Evolutionary conservation across 2,888 invertebrate genomes (phyloP), one percentile per base, ranked within the genome.

Genomic region (Cephus nigrinus): DNA sequence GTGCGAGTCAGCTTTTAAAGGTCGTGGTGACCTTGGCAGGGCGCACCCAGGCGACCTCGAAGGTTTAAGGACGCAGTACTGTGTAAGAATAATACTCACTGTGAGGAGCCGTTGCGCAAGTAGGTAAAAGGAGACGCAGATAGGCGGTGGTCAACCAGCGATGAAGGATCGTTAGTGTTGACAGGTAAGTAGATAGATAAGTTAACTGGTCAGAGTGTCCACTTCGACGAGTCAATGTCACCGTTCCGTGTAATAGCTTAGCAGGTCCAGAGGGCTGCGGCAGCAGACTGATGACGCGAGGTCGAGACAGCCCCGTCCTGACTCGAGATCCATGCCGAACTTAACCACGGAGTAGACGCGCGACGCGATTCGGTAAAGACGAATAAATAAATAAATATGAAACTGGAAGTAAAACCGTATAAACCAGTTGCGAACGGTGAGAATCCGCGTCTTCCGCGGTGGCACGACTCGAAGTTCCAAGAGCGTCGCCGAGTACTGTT

Each of bases 21-120:
- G 81, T 76, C 78, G 72, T 76, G 77, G 73, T 80, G 84, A 82
- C 83, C 84, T 83, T 83, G 82, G 78, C 75, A 77, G 79, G 71
- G 55, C 55, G 55, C 55, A 55, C 23, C 55, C 9, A 15, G 2
- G 5, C 55, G 55, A 55, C 23, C 55, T 55, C 23, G 23, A 23
- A 55, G 55, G 23, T 55, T 55, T 55, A 55, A 55, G 55, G 55
- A 55, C 55, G 55, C 55, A 55, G 9, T 55, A 55, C 55, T 9
- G 23, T 23, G 55, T 55, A 55, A 23, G 55, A 55, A 2, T 0
- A 55, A 23, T 55, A 55, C 55, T 55, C 55, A 55, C 55, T 55
- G 55, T 3, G 23, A 1, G 23, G 9, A 1, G 23, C 1, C 2
- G 55, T 55, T 55, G 55, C 55, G 55, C 55, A 55, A 55, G 23